Evolutionary conservation across 2,113 vertebrate genomes (phyloP), one percentile per base, ranked within the genome.

Genomic region (Ammodytes marinus): DNA sequence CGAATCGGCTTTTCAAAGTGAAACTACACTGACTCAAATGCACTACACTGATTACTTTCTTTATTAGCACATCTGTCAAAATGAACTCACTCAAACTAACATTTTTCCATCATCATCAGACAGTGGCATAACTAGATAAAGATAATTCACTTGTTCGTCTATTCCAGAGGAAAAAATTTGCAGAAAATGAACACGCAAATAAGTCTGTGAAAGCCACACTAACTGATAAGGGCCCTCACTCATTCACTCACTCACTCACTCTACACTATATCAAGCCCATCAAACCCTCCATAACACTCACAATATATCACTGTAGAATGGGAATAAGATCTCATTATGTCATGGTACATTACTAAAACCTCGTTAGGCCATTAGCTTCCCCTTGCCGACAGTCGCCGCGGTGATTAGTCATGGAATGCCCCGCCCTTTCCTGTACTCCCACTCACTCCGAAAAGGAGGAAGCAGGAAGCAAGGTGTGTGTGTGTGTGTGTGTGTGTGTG

Each of bases 371-470:
- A 92, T 93, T 92, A 91, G 77, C 68, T 89, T 72, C 69, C 61
- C n/a, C n/a, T n/a, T n/a, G n/a, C n/a, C n/a, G n/a, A n/a, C n/a
- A 45, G 85, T 61, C 42, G 73, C 80, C 63, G 40, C 17, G 35
- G 79, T 57, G 83, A 91, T 92, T 91, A 93, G 91, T 82, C 83
- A 83, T 60, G 82, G 78, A 58, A 88, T 82, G 83, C 88, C 83
- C 89, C 89, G 82, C 91, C 92, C 80, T 89, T 92, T 92, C 89
- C 90, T 89, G 80, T 45, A 83, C 89, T 84, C 91, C 89, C 89
- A 89, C 88, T 90, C 89, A 71, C 77, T 73, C 73, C 8, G 52
- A 64, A 27, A 27, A 27, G 27, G 77, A 89, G 79, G 80, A 91
- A 93, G 83, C 88, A 92, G 93, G 92, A 94, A 93, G 91, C 85